Conservation (phyloP, 2,113 vertebrate species). For the Eretmochelys imbricata region DNA sequence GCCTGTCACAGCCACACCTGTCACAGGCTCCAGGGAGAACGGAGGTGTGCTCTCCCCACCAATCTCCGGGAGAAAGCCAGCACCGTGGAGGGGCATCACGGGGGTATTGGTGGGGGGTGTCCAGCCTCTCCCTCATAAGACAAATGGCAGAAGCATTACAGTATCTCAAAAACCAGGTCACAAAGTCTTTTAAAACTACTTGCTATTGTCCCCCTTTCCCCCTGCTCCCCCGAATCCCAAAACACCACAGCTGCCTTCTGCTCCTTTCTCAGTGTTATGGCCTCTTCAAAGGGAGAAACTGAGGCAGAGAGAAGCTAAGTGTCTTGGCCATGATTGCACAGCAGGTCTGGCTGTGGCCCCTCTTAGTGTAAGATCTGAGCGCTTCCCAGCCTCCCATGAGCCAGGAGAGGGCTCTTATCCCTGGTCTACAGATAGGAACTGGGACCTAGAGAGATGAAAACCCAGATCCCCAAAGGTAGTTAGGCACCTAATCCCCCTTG, state of each 20-base stretch:
- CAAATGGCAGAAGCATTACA: neutral
- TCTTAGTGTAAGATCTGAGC: neutral
- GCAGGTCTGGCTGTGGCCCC: neutral
- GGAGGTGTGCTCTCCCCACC: neutral
- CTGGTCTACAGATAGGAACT: neutral
- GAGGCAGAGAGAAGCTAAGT: neutral
- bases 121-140: neutral
- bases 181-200: neutral
- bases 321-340: neutral
- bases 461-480: neutral
- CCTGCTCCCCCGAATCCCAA: neutral
- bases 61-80: neutral
- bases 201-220: neutral
- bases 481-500: neutral
- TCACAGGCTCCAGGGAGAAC: neutral
- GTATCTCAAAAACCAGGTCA: neutral
- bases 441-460: neutral
- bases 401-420: neutral
- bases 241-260: neutral
- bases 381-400: neutral
- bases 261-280: neutral
- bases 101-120: accelerated
- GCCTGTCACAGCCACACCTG: neutral
- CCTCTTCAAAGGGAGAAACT: neutral
- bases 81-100: neutral